These are phyloP conservation scores for Luperina nickerlii DNA, from an alignment of 2,888 invertebrate species.

Conservation along the genomic window DNA sequence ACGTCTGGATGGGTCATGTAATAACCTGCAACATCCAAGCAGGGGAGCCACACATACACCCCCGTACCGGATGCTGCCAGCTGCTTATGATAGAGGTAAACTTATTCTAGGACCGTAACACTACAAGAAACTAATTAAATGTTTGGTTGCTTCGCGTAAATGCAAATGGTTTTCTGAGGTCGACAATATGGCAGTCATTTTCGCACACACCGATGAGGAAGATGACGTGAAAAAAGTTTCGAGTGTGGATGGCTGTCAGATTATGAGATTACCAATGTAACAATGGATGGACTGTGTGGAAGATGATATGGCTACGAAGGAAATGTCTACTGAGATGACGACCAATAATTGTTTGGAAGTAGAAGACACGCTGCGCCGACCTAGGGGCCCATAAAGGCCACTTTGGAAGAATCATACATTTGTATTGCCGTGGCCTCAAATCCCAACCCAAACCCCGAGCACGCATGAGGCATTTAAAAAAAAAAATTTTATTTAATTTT, in stretches of 20 bases:
- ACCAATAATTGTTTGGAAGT: background rate
- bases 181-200: background rate
- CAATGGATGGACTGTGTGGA: background rate
- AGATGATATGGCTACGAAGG: background rate
- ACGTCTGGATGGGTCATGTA: conserved; percentile 76
- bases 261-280: background rate
- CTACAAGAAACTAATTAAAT: background rate
- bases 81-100: conserved; percentile 68
- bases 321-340: background rate
- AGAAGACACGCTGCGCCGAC: no score
- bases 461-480: no score
- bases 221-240: no score
- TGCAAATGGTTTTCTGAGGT: background rate
- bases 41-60: conserved; percentile 73
- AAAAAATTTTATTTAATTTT: no score
- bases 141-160: background rate
- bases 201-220: background rate
- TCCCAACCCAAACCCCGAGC: no score
- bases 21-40: conserved; percentile 71
- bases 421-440: no score
- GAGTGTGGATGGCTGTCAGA: background rate
- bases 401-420: no score
- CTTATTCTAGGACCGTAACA: background rate
- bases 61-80: conserved; percentile 66
- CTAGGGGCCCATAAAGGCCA: no score